Evolutionary conservation across 37 sponge, comb jelly and placozoan species (phyloP).

Genomic region (Crambe crambe): DNA sequence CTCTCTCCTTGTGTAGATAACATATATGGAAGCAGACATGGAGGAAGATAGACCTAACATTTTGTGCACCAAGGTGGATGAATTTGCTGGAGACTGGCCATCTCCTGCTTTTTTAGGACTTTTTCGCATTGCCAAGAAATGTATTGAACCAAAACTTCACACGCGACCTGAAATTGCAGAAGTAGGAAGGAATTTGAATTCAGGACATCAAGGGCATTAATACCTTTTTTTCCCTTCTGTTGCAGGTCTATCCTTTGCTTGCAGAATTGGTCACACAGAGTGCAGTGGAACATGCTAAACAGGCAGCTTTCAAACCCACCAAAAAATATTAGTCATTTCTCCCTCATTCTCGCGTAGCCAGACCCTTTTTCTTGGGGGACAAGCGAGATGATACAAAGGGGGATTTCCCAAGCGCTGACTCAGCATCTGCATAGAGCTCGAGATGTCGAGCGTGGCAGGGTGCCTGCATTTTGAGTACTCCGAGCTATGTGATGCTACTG

Average conservation of each 20-base stretch:
- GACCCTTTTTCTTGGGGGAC: too few relatives aligned
- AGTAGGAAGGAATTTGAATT: too few relatives aligned
- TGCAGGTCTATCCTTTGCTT: constrained; percentile 50
- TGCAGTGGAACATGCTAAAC: constrained; percentile 42
- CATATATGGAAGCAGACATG: constrained; percentile 66
- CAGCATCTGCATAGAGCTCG: too few relatives aligned
- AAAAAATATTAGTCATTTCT: too few relatives aligned
- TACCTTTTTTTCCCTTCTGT: background rate
- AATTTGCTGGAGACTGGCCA: constrained; percentile 79
- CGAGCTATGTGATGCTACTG: constrained; percentile 66
- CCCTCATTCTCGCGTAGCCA: too few relatives aligned
- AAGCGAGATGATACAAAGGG: too few relatives aligned
- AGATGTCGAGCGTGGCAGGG: too few relatives aligned
- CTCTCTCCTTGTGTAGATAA: constrained; percentile 29
- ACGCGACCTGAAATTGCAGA: constrained; percentile 41
- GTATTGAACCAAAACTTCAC: constrained; percentile 49
- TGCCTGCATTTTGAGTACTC: constrained; percentile 67
- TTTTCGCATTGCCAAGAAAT: constrained; percentile 49
- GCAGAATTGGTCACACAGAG: constrained; percentile 41
- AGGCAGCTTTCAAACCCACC: constrained; percentile 36
- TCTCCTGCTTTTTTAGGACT: constrained; percentile 59
- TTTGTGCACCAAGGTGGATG: constrained; percentile 64
- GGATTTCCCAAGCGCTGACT: constrained; percentile 6
- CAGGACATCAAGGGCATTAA: background rate
- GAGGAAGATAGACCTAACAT: constrained; percentile 17